Percentiles rank a stretch among this genome's conserved stretches.
Evolutionary conservation across 2,113 vertebrate genomes (phyloP).

Genomic region (Protobothrops flavoviridis): DNA sequence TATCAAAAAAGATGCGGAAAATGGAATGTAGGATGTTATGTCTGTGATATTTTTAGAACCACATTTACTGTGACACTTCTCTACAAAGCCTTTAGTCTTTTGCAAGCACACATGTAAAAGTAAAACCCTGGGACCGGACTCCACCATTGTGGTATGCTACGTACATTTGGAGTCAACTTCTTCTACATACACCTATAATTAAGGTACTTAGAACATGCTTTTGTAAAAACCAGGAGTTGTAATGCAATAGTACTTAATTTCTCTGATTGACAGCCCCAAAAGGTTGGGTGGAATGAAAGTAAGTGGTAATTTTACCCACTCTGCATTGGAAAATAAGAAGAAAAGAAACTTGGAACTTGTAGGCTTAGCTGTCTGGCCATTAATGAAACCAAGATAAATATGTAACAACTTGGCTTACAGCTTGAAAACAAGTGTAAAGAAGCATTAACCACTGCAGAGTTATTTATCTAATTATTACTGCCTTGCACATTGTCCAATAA

Average conservation of each 20-base stretch:
- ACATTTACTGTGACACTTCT: slow-evolving; percentile 52
- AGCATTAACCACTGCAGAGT: neutral
- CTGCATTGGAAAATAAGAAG: slow-evolving; percentile 19
- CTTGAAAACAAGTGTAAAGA: slow-evolving; percentile 19
- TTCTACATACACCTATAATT: slow-evolving; percentile 45
- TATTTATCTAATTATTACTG: neutral
- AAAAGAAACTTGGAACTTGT: slow-evolving; percentile 31
- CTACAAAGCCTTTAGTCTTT: slow-evolving; percentile 44
- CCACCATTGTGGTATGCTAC: slow-evolving; percentile 28
- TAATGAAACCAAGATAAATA: slow-evolving; percentile 47
- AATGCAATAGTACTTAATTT: slow-evolving; percentile 44
- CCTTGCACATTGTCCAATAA: neutral
- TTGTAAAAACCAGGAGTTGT: slow-evolving; percentile 49
- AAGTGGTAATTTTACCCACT: slow-evolving; percentile 54
- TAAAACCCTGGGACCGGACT: neutral
- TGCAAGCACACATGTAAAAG: neutral
- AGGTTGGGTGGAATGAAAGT: slow-evolving; percentile 50
- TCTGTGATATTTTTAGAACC: slow-evolving; percentile 58
- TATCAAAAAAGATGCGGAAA: slow-evolving; percentile 14
- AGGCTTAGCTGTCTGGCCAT: slow-evolving; percentile 33
- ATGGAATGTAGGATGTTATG: slow-evolving; percentile 49
- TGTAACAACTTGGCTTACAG: slow-evolving; percentile 22
- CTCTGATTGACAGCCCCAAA: slow-evolving; percentile 53
- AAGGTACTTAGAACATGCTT: slow-evolving; percentile 56
- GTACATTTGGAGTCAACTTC: slow-evolving; percentile 49